Evolutionary conservation across 2,113 vertebrate genomes (phyloP), one percentile per base, ranked within the genome.

Genomic region (Gopherus flavomarginatus): DNA sequence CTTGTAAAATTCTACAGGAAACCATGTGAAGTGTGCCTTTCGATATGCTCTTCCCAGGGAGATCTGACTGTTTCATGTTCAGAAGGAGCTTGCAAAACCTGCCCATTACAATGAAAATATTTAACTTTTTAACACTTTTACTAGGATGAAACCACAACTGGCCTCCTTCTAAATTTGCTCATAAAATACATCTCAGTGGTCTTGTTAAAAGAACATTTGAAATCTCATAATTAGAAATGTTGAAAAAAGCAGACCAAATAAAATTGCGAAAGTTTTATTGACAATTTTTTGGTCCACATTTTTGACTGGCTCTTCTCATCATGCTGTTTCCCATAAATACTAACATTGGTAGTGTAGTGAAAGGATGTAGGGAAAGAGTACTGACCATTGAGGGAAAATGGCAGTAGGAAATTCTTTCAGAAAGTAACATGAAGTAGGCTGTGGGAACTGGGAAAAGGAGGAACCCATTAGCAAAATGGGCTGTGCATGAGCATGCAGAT

Each of bases 401-500:
- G 95, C 85, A 83, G 93, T 89, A 96, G 97, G 93, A 95, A 96
- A 96, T 87, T 62, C 44, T 79, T 84, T 90, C 94, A 94, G 95
- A 96, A 88, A 89, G 89, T 96, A 96, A 95, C 95, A 97, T 96
- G 96, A 95, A 97, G 94, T 88, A 85, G 82, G 0, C 10, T 78
- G 89, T 78, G 52, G 62, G 35, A 88, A 44, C 44, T 62, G 84
- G 83, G 85, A 31, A 85, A 29, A 90, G 90, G 87, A 90, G 27
- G 8, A 52, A 86, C 1, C 0, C 79, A 54, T 90, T 81, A 86
- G 7, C 44, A 92, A 95, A 94, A 82, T 47, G 17, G 13, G 22
- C 72, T 95, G 52, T 80, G 84, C 10, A 35, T 10, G 11, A 69
- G 83, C 94, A 77, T 72, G 62, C 86, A 56, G 82, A 81, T 26